Evolutionary conservation across 1,140 invertebrate genomes (phyloP).

Genomic region (Diabrotica undecimpunctata): DNA sequence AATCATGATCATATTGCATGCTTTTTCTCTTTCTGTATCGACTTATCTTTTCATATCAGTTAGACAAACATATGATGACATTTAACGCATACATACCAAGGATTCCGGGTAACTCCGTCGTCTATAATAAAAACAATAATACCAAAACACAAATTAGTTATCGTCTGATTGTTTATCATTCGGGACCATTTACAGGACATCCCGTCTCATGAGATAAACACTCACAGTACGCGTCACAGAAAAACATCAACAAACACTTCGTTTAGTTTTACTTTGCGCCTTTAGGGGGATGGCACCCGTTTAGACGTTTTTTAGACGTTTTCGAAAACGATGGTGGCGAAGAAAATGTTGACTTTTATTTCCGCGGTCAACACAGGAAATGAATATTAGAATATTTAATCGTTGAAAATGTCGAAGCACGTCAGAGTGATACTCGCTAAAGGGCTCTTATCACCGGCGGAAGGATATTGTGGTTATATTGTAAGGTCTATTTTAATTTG

Average conservation of each 20-base stretch:
- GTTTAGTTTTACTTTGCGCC: not conserved
- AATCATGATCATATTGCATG: too few relatives aligned
- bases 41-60: too few relatives aligned
- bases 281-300: slow-evolving; percentile 3
- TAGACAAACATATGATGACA: too few relatives aligned
- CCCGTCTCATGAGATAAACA: slow-evolving; percentile 20
- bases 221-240: not conserved
- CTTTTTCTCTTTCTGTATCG: too few relatives aligned
- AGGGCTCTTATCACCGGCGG: not conserved
- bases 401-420: slow-evolving; percentile 8
- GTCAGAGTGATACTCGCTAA: not conserved
- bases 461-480: slow-evolving; percentile 12
- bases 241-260: slow-evolving; percentile 15
- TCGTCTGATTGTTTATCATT: slow-evolving; percentile 25
- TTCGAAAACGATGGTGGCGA: not conserved
- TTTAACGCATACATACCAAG: not conserved
- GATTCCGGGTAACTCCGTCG: not conserved
- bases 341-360: not conserved
- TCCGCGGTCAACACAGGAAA: slow-evolving; percentile 10
- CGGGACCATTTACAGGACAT: slow-evolving; percentile 27
- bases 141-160: slow-evolving; percentile 16
- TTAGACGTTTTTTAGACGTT: not conserved
- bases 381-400: slow-evolving; percentile 12
- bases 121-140: not conserved
- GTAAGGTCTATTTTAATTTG: slow-evolving; percentile 11